phyloP scores from a whole-genome alignment of 1,140 invertebrate species.

The Elysia chlorotica region DNA sequence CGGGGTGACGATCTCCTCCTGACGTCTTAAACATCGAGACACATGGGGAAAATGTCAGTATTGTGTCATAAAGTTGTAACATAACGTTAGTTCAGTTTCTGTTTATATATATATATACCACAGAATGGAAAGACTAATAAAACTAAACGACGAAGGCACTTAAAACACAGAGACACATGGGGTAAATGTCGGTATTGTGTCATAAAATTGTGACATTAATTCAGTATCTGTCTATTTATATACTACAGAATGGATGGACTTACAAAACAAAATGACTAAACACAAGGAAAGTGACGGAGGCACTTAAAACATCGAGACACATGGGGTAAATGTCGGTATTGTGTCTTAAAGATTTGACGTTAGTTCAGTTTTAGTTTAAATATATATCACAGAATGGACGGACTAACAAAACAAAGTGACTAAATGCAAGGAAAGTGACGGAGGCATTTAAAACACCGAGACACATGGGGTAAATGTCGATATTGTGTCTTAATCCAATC shows the following conservation, averaged over 20 bases:
- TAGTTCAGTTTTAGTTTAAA: neutral
- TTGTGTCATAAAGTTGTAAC: no score
- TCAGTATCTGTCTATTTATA: neutral
- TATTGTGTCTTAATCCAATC: no score
- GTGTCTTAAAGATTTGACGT: neutral
- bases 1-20: constrained; percentile 46
- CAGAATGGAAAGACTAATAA: neutral
- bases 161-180: no score
- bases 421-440: no score
- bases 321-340: neutral
- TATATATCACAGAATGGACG: neutral
- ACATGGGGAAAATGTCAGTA: neutral
- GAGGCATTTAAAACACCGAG: no score
- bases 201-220: neutral
- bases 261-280: no score
- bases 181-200: no score
- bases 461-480: no score
- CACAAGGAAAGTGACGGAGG: no score
- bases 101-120: neutral
- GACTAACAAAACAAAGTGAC: no score
- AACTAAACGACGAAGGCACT: no score
- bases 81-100: neutral
- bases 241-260: neutral
- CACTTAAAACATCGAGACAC: constrained; percentile 34
- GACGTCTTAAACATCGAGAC: constrained; percentile 38